These are phyloP conservation scores for Ochropacha duplaris DNA, from an alignment of 2,888 invertebrate species.

Conservation along the genomic window DNA sequence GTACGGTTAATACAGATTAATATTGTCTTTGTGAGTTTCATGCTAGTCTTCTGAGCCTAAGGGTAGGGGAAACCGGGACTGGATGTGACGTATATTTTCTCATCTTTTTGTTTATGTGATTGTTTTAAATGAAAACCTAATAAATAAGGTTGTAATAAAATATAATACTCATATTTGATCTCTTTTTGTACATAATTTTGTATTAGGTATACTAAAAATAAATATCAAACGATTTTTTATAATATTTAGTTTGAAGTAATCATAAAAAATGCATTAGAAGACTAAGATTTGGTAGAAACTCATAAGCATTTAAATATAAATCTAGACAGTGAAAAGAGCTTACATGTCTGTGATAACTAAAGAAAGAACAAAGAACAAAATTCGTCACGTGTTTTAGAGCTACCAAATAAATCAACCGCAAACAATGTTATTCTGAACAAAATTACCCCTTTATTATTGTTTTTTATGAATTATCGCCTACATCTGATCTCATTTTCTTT, in stretches of 20 bases:
- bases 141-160: too few relatives aligned
- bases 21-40: too few relatives aligned
- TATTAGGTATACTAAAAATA: too few relatives aligned
- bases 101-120: too few relatives aligned
- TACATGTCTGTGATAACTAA: background rate
- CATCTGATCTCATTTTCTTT: constrained; percentile 68
- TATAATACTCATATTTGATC: too few relatives aligned
- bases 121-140: too few relatives aligned
- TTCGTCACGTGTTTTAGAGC: constrained; percentile 13
- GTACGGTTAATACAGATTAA: too few relatives aligned
- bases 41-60: too few relatives aligned
- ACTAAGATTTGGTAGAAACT: background rate
- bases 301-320: background rate
- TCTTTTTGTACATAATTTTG: too few relatives aligned
- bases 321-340: background rate
- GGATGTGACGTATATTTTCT: too few relatives aligned
- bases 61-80: too few relatives aligned
- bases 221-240: too few relatives aligned
- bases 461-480: constrained; percentile 75
- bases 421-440: constrained; percentile 58
- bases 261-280: background rate
- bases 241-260: background rate
- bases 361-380: constrained; percentile 6
- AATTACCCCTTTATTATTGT: constrained; percentile 68
- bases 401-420: constrained; percentile 53